Evolutionary conservation across 2,113 vertebrate genomes (phyloP), one percentile per base, ranked within the genome.

Genomic region (Paralichthys olivaceus): DNA sequence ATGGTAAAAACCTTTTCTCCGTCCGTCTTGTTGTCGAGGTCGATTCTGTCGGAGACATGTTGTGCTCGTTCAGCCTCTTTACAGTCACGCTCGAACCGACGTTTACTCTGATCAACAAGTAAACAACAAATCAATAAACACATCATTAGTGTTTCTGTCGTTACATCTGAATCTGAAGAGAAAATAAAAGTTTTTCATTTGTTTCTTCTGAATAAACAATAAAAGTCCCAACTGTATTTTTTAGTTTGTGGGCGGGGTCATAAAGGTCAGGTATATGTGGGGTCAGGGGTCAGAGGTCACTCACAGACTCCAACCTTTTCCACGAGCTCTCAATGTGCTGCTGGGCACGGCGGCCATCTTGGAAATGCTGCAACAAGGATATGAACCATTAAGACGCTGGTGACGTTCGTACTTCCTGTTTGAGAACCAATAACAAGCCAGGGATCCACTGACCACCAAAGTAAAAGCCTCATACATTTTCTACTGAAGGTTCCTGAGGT

Each of bases 251-350:
- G 45, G 45, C 2, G 17, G 45, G 45, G 17, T 20, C 45, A 49
- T 49, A 49, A 49, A 49, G 45, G 45, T 49, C 32, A 34, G 32
- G 32, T 34, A 9, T 34, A 34, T 34, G 32, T 9, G 32, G 32
- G 32, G 32, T 34, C 32, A 34, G 26, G 5, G 55, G 9, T 25
- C 22, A 34, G 28, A 20, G 22, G 22, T 65, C 57, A 91, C 97
- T 96, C 88, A 99, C 98, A 5, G 96, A 95, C 84, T 99, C 98
- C 0, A 99, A 95, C 65, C 99, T 98, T 84, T 99, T 99, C 98
- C 98, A 99, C 77, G 96, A 98, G 25, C 94, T 96, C 90, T 99
- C 98, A 2, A 99, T 97, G 89, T 98, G 96, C 40, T 99, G 98
- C 83, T 99, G 98, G 0, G 98, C 96, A 83, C 97, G 97, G 20